Evolutionary conservation across 2,113 vertebrate species (phyloP).

Genomic region (Eubucco bourcierii): DNA sequence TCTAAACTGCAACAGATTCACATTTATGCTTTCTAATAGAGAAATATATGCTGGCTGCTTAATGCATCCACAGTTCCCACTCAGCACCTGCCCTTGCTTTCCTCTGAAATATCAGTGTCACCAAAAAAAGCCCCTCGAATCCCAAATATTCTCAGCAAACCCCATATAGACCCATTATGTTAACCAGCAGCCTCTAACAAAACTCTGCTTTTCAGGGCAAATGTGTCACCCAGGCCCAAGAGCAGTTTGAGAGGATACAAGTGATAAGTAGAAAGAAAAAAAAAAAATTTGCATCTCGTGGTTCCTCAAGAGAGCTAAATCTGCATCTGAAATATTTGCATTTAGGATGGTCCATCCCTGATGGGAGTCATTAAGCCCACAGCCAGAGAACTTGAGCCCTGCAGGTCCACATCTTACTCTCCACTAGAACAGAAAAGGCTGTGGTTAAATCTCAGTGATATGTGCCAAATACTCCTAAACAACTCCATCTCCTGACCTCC

Average conservation of each 20-base stretch:
- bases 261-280: background rate
- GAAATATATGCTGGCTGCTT: background rate
- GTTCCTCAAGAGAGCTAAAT: background rate
- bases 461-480: background rate
- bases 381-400: background rate
- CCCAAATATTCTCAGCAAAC: background rate
- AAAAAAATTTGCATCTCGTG: background rate
- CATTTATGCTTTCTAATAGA: background rate
- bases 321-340: background rate
- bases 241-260: background rate
- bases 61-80: background rate
- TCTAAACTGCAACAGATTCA: background rate
- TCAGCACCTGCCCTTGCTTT: accelerated
- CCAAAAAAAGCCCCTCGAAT: background rate
- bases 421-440: background rate
- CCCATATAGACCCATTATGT: accelerated
- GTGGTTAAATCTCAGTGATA: background rate
- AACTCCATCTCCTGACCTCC: background rate
- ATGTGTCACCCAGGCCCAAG: background rate
- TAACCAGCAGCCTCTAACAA: background rate
- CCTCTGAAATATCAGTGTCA: background rate
- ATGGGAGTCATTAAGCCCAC: background rate
- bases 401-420: background rate
- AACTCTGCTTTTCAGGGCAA: background rate
- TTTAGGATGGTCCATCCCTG: background rate